phyloP scores from a whole-genome alignment of 2,113 vertebrate genomes.

The Parus major region DNA sequence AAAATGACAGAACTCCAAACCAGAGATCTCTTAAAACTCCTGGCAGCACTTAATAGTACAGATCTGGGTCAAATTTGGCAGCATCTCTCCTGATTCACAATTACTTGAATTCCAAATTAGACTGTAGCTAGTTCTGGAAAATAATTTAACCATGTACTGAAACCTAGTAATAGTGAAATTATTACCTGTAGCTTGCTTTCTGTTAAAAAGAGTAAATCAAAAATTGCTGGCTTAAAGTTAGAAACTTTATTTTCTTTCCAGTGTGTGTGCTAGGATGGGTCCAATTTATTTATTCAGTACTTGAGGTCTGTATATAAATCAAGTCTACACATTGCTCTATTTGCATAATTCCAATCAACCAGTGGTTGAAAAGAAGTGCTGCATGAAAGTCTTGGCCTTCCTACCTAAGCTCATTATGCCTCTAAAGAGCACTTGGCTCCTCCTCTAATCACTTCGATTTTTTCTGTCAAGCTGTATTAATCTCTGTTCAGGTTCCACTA shows the following conservation, averaged over 20 bases:
- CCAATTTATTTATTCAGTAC: background rate
- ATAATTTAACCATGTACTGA: background rate
- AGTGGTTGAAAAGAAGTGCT: background rate
- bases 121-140: background rate
- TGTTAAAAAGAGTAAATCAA: background rate
- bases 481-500: background rate
- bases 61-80: background rate
- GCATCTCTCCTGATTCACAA: background rate
- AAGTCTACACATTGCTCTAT: background rate
- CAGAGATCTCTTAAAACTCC: background rate
- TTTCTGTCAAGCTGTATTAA: constrained; percentile 61
- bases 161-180: background rate
- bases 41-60: background rate
- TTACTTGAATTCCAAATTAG: background rate
- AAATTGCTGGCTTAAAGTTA: background rate
- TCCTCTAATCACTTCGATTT: constrained; percentile 26
- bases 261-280: background rate
- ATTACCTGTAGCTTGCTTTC: background rate
- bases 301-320: background rate
- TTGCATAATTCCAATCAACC: background rate
- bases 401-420: background rate
- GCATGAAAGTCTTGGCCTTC: background rate
- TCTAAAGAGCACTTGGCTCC: background rate
- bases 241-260: background rate
- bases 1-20: background rate